Conservation (phyloP, 2,797 vertebrate genomes). For the Smutsia gigantea region DNA sequence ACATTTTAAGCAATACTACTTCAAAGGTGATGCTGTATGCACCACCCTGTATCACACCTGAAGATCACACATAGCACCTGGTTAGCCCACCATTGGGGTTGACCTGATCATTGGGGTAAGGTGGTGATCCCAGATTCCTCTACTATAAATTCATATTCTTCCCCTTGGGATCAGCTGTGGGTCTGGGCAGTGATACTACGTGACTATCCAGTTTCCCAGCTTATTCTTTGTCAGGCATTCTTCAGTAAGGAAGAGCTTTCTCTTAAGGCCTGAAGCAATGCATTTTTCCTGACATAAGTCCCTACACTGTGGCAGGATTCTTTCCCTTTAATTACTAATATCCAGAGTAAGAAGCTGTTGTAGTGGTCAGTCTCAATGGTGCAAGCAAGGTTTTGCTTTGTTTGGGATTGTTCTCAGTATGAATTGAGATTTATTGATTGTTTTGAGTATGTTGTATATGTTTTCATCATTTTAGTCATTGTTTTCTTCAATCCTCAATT, state of each 20-base stretch:
- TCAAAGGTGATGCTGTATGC: neutral
- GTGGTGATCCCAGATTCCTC: neutral
- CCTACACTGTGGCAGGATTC: neutral
- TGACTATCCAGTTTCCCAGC: neutral
- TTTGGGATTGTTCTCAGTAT: constrained; percentile 22
- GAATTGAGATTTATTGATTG: neutral
- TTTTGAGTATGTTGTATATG: neutral
- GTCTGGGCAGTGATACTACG: neutral
- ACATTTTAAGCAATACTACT: neutral
- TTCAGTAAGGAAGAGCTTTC: neutral
- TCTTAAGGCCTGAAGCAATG: neutral
- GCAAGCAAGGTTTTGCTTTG: constrained; percentile 1
- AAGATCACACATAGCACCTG: neutral
- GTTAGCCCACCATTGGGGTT: neutral
- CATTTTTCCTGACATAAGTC: neutral
- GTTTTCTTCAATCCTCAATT: neutral
- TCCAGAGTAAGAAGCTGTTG: neutral
- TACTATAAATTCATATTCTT: neutral
- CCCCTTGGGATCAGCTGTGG: neutral
- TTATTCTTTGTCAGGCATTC: neutral
- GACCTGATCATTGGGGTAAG: neutral
- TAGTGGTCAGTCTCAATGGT: neutral
- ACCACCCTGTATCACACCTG: neutral
- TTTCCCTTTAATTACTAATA: neutral
- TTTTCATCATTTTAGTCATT: neutral